Evolutionary conservation across 2,888 invertebrate genomes (phyloP).

Genomic region (Polylopha cassiicola): DNA sequence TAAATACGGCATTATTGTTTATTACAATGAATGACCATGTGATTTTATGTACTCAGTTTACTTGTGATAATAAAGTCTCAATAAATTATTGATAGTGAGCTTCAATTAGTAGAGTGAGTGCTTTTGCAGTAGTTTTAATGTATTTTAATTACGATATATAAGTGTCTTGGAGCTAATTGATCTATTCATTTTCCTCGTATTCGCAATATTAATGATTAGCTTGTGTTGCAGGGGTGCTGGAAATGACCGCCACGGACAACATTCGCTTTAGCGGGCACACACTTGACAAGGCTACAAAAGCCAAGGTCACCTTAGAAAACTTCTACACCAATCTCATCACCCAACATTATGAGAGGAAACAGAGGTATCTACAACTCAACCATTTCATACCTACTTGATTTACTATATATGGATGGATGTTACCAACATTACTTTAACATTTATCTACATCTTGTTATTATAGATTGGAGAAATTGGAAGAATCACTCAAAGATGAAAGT

Average conservation of each 20-base stretch:
- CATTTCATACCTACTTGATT: background rate
- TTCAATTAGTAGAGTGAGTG: too few species aligned
- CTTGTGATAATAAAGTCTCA: too few species aligned
- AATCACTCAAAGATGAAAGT: conserved; percentile 96
- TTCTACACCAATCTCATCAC: conserved; percentile 99
- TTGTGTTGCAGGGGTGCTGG: conserved; percentile 83
- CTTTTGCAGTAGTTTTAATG: background rate
- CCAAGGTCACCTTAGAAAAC: conserved; percentile 98
- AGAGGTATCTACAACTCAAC: conserved; percentile 78
- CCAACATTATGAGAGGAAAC: conserved; percentile 98
- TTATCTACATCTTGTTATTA: conserved; percentile 2
- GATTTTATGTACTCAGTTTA: too few species aligned
- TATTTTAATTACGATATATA: too few species aligned
- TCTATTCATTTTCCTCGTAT: background rate
- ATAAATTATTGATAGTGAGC: too few species aligned
- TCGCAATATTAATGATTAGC: too few species aligned
- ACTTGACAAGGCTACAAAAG: conserved; percentile 98
- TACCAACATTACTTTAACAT: background rate
- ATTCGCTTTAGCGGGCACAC: conserved; percentile 98
- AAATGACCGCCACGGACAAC: conserved; percentile 89
- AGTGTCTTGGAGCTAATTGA: background rate
- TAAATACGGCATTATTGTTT: too few species aligned
- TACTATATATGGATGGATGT: background rate
- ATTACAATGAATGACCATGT: too few species aligned
- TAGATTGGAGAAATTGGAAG: conserved; percentile 94